These are phyloP conservation scores for Arnoldichthys spilopterus DNA, from an alignment of 2,797 vertebrate genomes.

Conservation along the genomic window DNA sequence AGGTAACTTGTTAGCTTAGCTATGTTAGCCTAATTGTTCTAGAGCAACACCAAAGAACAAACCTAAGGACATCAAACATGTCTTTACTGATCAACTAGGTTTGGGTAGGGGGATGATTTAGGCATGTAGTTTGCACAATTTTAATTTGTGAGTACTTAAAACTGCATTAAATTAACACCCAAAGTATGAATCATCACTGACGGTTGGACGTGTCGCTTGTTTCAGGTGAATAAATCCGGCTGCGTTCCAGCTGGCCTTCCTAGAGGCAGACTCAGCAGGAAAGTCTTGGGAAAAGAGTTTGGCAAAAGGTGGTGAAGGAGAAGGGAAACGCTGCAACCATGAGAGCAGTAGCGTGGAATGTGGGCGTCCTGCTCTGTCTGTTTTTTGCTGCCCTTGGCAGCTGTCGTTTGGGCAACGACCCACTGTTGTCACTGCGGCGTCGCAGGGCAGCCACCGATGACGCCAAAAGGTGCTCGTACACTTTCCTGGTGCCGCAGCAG, in stretches of 20 bases:
- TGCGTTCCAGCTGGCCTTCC: not conserved
- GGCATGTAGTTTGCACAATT: not conserved
- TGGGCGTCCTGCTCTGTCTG: constrained; percentile 82
- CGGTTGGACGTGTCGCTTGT: not conserved
- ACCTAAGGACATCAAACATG: too few relatives aligned
- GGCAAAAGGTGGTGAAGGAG: not conserved
- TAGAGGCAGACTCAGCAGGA: not conserved
- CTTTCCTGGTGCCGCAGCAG: constrained; percentile 94
- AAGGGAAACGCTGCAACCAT: constrained; percentile 71
- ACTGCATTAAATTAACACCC: too few relatives aligned
- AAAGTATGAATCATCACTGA: not conserved
- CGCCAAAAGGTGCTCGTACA: constrained; percentile 93
- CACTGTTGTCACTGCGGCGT: constrained; percentile 72
- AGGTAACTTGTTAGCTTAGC: too few relatives aligned
- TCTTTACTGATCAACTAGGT: too few relatives aligned
- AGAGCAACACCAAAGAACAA: too few relatives aligned
- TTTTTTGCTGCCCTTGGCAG: constrained; percentile 71
- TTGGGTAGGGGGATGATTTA: not conserved
- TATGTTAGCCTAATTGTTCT: too few relatives aligned
- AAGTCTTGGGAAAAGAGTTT: not conserved
- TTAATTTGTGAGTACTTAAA: not conserved
- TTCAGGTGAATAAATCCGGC: constrained; percentile 31
- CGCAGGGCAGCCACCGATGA: constrained; percentile 65
- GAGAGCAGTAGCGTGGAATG: constrained; percentile 82
- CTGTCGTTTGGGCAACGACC: constrained; percentile 70